phyloP scores from a whole-genome alignment of 2,797 vertebrate genomes.

The Myotis vivesi region DNA sequence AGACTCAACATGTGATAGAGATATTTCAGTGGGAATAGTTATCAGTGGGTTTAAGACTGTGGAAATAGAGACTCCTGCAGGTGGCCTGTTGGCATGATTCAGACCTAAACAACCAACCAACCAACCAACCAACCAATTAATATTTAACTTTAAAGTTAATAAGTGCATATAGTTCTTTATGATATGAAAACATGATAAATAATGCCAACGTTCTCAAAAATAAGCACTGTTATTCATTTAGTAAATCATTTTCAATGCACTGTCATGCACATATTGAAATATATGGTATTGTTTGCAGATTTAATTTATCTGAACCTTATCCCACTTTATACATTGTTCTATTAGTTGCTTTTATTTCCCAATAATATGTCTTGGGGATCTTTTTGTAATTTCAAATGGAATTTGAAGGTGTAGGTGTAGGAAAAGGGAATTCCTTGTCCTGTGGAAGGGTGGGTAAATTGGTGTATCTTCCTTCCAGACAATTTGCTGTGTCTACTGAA shows the following conservation, averaged over 20 bases:
- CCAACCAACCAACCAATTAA: background rate
- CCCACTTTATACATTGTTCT: background rate
- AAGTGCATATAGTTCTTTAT: background rate
- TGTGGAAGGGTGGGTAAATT: background rate
- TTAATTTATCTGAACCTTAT: background rate
- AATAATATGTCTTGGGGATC: background rate
- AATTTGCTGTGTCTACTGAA: background rate
- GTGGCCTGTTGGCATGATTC: background rate
- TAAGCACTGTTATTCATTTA: background rate
- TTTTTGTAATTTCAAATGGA: background rate
- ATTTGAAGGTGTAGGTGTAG: background rate
- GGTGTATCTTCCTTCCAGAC: background rate
- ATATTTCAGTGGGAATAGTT: background rate
- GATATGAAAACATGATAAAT: background rate
- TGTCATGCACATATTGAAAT: background rate
- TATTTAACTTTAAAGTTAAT: conserved; percentile 20
- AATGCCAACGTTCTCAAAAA: background rate
- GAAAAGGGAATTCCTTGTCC: background rate
- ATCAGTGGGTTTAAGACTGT: background rate
- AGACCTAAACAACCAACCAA: background rate
- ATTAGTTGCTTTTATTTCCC: background rate
- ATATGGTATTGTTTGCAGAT: background rate
- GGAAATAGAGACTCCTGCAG: background rate
- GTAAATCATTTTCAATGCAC: background rate
- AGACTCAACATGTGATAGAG: background rate